Evolutionary conservation across 2,797 vertebrate genomes (phyloP).

Genomic region (Enteromius anoplus): DNA sequence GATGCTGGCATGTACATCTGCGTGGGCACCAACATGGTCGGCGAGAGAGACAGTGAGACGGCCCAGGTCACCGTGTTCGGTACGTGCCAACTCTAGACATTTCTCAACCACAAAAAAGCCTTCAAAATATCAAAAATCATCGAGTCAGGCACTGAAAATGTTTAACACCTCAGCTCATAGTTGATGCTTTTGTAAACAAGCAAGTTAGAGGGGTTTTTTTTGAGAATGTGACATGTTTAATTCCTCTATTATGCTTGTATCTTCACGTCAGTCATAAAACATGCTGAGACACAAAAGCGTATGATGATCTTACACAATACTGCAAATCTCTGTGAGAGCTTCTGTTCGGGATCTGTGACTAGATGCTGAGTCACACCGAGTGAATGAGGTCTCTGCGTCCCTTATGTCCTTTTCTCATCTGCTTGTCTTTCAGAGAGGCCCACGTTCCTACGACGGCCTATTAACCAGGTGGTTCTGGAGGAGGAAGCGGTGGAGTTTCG

Average conservation of each 20-base stretch:
- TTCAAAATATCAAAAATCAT: background rate
- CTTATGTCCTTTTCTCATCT: constrained; percentile 26
- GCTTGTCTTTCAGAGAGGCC: constrained; percentile 84
- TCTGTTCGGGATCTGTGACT: constrained; percentile 23
- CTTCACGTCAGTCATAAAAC: constrained; percentile 25
- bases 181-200: constrained; percentile 5
- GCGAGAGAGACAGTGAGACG: constrained; percentile 95
- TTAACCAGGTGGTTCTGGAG: constrained; percentile 97
- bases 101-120: background rate
- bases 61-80: constrained; percentile 98
- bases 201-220: background rate
- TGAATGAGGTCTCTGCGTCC: background rate
- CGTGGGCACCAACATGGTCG: constrained; percentile 98
- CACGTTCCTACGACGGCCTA: constrained; percentile 92
- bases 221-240: constrained; percentile 22
- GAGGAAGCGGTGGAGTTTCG: constrained; percentile 95
- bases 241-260: constrained; percentile 10
- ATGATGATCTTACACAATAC: constrained; percentile 14
- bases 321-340: background rate
- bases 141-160: background rate
- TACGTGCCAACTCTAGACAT: constrained; percentile 66
- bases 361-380: constrained; percentile 28
- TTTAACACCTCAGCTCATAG: background rate
- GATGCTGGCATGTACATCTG: constrained; percentile 97
- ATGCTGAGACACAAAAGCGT: background rate